Percentiles rank a stretch among this genome's conserved stretches.
Evolutionary conservation across 2,797 vertebrate species (phyloP).

Genomic region (Dallia pectoralis): DNA sequence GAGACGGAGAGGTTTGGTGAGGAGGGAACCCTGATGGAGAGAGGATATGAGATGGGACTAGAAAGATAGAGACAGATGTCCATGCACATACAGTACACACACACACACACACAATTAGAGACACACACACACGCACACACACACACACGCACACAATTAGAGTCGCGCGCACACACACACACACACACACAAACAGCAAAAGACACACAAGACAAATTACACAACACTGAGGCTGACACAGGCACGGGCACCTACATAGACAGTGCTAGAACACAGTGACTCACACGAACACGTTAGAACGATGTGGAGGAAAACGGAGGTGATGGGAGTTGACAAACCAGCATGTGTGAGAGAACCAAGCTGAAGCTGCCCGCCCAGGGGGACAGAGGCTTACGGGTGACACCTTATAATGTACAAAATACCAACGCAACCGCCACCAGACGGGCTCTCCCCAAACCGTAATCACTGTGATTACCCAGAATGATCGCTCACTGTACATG

Average conservation of each 20-base stretch:
- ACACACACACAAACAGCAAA: too few species aligned
- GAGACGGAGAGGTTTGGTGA: conserved; percentile 79
- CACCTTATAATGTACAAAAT: neutral
- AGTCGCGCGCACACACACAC: conserved; percentile 24
- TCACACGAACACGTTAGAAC: neutral
- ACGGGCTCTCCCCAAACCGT: neutral
- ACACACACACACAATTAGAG: conserved; percentile 18
- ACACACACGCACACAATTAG: conserved; percentile 30
- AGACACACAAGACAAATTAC: conserved; percentile 43
- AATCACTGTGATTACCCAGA: conserved; percentile 3
- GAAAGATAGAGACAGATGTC: conserved; percentile 50
- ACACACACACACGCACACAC: conserved; percentile 32
- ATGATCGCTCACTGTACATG: neutral
- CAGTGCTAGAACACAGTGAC: neutral
- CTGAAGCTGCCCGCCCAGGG: neutral
- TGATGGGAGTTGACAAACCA: neutral
- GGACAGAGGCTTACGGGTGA: neutral
- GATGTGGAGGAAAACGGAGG: neutral
- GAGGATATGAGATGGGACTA: conserved; percentile 78
- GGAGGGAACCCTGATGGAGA: conserved; percentile 85
- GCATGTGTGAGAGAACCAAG: neutral
- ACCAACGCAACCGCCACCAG: neutral
- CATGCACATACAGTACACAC: conserved; percentile 14
- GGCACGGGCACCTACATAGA: neutral
- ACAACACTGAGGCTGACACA: conserved; percentile 35